phyloP scores from a whole-genome alignment of 1,140 invertebrate species.

The Lepidurus packardi region DNA sequence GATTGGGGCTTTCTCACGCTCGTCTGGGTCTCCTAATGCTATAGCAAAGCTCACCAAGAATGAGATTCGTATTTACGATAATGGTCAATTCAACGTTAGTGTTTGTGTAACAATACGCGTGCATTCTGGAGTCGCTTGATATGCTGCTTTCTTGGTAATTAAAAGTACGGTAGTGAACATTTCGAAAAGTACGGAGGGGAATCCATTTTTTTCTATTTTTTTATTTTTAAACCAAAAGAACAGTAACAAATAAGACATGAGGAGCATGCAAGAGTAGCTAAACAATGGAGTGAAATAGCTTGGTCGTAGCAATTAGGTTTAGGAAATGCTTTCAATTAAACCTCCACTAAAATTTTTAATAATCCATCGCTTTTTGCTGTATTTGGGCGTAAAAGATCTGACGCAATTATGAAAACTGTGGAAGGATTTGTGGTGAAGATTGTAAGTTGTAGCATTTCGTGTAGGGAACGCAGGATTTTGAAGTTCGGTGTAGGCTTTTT shows the following conservation, averaged over 20 bases:
- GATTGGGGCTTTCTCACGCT: constrained; percentile 14
- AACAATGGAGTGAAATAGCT: too few relatives aligned
- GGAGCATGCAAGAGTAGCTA: too few relatives aligned
- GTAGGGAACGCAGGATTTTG: not conserved
- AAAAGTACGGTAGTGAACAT: not conserved
- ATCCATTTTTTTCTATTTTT: too few relatives aligned
- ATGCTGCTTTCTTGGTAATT: not conserved
- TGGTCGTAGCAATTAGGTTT: too few relatives aligned
- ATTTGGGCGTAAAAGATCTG: too few relatives aligned
- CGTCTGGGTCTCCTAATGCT: not conserved
- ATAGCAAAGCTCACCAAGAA: not conserved
- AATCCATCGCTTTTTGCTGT: not conserved
- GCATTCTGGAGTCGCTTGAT: constrained; percentile 8
- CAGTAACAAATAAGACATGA: too few relatives aligned
- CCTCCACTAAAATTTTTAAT: too few relatives aligned
- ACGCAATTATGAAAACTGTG: too few relatives aligned
- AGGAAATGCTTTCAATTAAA: too few relatives aligned
- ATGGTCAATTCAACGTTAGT: constrained; percentile 2
- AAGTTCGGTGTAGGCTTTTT: not conserved
- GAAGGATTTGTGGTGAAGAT: not conserved
- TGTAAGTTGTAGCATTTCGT: not conserved
- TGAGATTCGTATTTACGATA: constrained; percentile 1
- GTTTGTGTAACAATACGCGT: not conserved
- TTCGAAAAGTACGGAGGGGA: too few relatives aligned
- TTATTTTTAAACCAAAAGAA: too few relatives aligned